Conservation (phyloP, 2,113 vertebrate genomes). For the Leptosomus discolor region DNA sequence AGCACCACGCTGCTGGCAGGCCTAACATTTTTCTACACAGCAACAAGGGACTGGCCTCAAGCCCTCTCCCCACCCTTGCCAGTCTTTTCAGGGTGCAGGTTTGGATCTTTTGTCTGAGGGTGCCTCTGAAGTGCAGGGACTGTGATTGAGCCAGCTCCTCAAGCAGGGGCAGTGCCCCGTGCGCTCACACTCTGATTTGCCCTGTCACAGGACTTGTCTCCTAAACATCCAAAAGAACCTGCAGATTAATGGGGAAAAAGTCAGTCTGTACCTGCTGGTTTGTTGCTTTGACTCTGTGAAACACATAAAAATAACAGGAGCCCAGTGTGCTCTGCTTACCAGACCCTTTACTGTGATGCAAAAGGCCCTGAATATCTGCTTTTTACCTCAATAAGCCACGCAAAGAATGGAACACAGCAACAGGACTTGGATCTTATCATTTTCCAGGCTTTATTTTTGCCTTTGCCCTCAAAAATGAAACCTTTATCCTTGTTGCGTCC, state of each 20-base stretch:
- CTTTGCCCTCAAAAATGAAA: neutral
- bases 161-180: neutral
- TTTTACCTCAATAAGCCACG: neutral
- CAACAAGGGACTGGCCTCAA: neutral
- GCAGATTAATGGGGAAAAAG: neutral
- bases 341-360: neutral
- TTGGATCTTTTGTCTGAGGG: neutral
- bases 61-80: neutral
- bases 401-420: neutral
- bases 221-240: neutral
- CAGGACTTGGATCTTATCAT: neutral
- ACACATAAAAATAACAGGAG: neutral
- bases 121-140: neutral
- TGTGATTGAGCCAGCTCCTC: neutral
- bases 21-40: neutral
- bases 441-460: neutral
- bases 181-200: fast-evolving
- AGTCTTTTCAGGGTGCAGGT: neutral
- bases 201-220: neutral
- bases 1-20: neutral
- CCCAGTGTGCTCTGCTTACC: neutral
- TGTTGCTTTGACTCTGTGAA: neutral
- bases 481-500: neutral
- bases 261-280: neutral
- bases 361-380: neutral